Evolutionary conservation across 1,140 invertebrate species (phyloP).

Genomic region (Agraylea sexmaculata): DNA sequence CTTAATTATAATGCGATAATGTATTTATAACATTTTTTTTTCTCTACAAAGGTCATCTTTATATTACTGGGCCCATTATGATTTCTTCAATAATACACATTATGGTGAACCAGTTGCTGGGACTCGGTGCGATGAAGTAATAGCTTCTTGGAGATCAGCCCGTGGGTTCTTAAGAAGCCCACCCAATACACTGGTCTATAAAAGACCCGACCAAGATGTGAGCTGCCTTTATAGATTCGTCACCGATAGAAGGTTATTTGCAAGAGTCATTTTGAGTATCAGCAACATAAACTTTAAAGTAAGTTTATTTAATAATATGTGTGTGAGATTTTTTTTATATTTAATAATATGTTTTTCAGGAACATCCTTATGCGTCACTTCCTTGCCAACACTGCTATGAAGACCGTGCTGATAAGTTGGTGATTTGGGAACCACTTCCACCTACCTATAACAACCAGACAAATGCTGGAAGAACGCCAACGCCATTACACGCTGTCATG

Average conservation of each 20-base stretch:
- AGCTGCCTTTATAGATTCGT: constrained; percentile 72
- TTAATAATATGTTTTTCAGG: constrained; percentile 31
- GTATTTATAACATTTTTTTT: constrained; percentile 1
- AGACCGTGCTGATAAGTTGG: constrained; percentile 70
- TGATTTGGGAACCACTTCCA: constrained; percentile 57
- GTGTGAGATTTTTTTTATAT: no score
- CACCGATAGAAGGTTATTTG: constrained; percentile 66
- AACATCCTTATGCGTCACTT: constrained; percentile 63
- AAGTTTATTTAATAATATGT: constrained; percentile 6
- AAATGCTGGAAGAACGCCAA: constrained; percentile 27
- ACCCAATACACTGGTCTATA: constrained; percentile 74
- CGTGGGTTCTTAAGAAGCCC: constrained; percentile 65
- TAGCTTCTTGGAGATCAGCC: constrained; percentile 62
- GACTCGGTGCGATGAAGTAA: constrained; percentile 75
- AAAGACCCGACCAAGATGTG: constrained; percentile 53
- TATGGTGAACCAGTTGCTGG: constrained; percentile 66
- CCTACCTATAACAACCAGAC: constrained; percentile 30
- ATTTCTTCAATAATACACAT: constrained; percentile 82
- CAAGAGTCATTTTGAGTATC: constrained; percentile 64
- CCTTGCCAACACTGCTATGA: constrained; percentile 72
- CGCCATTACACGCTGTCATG: constrained; percentile 43
- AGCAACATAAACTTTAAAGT: constrained; percentile 57
- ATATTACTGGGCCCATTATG: constrained; percentile 86
- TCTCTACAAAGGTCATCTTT: constrained; percentile 50
- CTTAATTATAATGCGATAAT: constrained; percentile 1